These are phyloP conservation scores for Alviniconcha marisindica DNA, from an alignment of 1,140 invertebrate genomes.

Conservation along the genomic window DNA sequence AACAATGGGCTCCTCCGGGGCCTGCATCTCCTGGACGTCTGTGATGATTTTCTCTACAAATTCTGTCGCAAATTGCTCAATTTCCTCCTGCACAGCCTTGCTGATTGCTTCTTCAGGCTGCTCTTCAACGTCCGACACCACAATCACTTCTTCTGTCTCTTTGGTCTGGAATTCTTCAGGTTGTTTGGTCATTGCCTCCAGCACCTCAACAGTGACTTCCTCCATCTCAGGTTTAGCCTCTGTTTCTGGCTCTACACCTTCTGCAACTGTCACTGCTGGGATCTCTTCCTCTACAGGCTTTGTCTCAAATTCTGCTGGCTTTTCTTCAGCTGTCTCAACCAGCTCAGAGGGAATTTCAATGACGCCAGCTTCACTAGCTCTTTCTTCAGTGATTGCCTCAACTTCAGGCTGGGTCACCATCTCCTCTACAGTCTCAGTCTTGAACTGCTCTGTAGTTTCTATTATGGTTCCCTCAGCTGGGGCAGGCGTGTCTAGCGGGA, in stretches of 20 bases:
- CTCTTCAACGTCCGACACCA: constrained; percentile 48
- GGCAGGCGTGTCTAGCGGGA: constrained; percentile 45
- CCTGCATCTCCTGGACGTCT: constrained; percentile 48
- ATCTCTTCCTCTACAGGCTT: constrained; percentile 42
- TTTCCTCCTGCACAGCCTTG: constrained; percentile 36
- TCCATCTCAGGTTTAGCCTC: constrained; percentile 34
- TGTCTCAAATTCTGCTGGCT: constrained; percentile 34
- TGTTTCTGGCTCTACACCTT: constrained; percentile 30
- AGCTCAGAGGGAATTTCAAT: constrained; percentile 53
- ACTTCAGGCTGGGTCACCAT: constrained; percentile 46
- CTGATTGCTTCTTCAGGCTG: constrained; percentile 48
- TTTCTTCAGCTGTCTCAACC: constrained; percentile 43
- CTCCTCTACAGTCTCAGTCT: constrained; percentile 50
- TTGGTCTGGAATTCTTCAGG: constrained; percentile 35
- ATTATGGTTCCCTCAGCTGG: constrained; percentile 44
- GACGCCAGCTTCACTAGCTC: constrained; percentile 46
- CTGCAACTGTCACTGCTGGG: constrained; percentile 46
- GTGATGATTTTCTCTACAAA: constrained; percentile 46
- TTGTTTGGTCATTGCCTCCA: constrained; percentile 32
- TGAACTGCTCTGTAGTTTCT: constrained; percentile 47
- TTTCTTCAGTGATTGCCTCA: constrained; percentile 46
- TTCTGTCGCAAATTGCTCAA: constrained; percentile 50
- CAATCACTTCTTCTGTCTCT: constrained; percentile 34
- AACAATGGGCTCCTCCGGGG: constrained; percentile 43
- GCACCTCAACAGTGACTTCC: constrained; percentile 40